Percentiles rank a stretch among this genome's conserved stretches.
These are phyloP conservation scores for Eupeodes latifasciatus DNA, from an alignment of 2,888 invertebrate genomes.

Conservation along the genomic window DNA sequence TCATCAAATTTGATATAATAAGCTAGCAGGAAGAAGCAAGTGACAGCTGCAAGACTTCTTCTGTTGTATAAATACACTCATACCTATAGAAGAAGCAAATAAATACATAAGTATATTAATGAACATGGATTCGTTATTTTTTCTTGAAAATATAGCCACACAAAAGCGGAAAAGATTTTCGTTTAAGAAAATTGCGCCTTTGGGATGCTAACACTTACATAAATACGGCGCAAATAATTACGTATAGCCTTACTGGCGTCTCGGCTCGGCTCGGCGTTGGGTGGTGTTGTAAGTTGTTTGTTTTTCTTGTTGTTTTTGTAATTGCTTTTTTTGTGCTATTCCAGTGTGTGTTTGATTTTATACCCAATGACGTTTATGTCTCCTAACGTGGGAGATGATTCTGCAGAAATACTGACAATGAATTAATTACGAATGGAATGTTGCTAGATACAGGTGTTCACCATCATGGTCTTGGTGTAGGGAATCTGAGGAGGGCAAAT, in stretches of 20 bases:
- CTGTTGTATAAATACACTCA: no score
- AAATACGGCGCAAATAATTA: constrained; percentile 48
- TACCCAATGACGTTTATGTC: constrained; percentile 26
- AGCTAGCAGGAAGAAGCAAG: constrained; percentile 34
- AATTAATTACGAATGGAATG: constrained; percentile 32
- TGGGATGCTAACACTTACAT: constrained; percentile 41
- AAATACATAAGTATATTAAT: constrained; percentile 45
- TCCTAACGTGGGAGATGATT: constrained; percentile 16
- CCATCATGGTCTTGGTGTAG: background rate
- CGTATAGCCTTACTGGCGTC: background rate
- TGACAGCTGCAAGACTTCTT: constrained; percentile 56
- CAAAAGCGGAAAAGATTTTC: constrained; percentile 37
- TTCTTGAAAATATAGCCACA: background rate
- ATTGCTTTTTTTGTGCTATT: background rate
- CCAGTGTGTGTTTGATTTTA: constrained; percentile 31
- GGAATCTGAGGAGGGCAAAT: background rate
- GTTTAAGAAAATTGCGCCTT: constrained; percentile 44
- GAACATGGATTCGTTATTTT: constrained; percentile 41
- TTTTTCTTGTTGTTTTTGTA: constrained; percentile 1
- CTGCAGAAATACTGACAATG: constrained; percentile 23
- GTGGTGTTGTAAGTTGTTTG: constrained; percentile 1
- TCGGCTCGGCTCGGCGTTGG: background rate
- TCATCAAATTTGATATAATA: constrained; percentile 42
- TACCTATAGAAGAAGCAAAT: constrained; percentile 17
- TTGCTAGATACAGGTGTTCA: constrained; percentile 1